Percentiles rank a stretch among this genome's conserved stretches.
phyloP scores from a whole-genome alignment of 2,888 invertebrate species.

The Saturnia japonica region DNA sequence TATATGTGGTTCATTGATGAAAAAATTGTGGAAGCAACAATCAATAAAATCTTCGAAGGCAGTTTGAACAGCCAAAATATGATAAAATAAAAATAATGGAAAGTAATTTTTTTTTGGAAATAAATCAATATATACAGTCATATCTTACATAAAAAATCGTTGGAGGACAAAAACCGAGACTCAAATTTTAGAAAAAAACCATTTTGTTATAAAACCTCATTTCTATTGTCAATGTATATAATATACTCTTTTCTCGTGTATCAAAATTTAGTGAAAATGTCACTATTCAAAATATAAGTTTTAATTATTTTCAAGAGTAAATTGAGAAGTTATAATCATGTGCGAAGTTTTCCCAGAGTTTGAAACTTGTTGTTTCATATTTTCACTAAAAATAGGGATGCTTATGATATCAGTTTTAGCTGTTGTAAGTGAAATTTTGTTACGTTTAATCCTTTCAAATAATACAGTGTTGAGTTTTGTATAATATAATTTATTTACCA shows the following conservation, averaged over 20 bases:
- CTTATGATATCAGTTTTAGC: slow-evolving; percentile 47
- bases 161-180: no score
- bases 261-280: neutral
- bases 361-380: slow-evolving; percentile 37
- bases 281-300: neutral
- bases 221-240: neutral
- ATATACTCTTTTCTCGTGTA: neutral
- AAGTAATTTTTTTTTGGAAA: no score
- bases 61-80: no score
- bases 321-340: slow-evolving; percentile 36
- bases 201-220: neutral
- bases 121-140: no score
- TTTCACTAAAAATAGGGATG: slow-evolving; percentile 46
- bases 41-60: no score
- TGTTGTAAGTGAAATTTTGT: slow-evolving; percentile 45
- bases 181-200: no score
- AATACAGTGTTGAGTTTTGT: neutral
- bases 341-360: slow-evolving; percentile 60
- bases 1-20: no score
- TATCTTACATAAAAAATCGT: no score
- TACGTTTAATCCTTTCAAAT: neutral
- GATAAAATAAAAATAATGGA: no score
- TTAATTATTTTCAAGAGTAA: neutral
- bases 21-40: no score
- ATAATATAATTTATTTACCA: no score